Conservation (phyloP, 1,140 invertebrate species). For the Cyclina sinensis region DNA sequence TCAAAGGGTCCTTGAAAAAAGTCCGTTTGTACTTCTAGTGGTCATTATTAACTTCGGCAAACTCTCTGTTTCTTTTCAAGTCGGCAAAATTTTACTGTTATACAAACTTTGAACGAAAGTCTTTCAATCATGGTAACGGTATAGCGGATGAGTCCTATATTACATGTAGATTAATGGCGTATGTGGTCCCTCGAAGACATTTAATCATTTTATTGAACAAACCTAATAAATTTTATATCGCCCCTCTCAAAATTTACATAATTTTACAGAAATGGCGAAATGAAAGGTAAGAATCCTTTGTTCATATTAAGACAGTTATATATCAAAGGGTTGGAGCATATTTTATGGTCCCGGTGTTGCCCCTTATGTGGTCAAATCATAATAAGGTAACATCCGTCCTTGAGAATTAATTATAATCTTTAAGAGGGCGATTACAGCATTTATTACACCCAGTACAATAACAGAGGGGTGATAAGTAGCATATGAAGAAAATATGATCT, state of each 20-base stretch:
- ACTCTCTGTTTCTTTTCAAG: neutral
- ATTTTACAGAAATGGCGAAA: neutral
- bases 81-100: slow-evolving; percentile 46
- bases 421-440: slow-evolving; percentile 20
- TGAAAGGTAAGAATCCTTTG: neutral
- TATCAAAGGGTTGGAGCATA: neutral
- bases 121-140: neutral
- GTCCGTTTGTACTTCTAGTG: slow-evolving; percentile 25
- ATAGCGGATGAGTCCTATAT: slow-evolving; percentile 4
- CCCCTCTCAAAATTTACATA: slow-evolving; percentile 15
- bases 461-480: slow-evolving; percentile 42
- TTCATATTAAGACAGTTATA: neutral
- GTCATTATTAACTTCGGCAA: neutral
- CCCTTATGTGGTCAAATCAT: slow-evolving; percentile 14
- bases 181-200: neutral
- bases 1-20: neutral
- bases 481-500: slow-evolving; percentile 22
- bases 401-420: slow-evolving; percentile 19
- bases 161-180: neutral
- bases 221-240: slow-evolving; percentile 37
- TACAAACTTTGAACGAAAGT: slow-evolving; percentile 32
- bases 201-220: slow-evolving; percentile 38
- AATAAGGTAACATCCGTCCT: slow-evolving; percentile 16
- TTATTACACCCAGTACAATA: slow-evolving; percentile 38
- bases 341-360: neutral